phyloP scores from a whole-genome alignment of 2,113 vertebrate genomes.

The Trematocara unimaculatum region DNA sequence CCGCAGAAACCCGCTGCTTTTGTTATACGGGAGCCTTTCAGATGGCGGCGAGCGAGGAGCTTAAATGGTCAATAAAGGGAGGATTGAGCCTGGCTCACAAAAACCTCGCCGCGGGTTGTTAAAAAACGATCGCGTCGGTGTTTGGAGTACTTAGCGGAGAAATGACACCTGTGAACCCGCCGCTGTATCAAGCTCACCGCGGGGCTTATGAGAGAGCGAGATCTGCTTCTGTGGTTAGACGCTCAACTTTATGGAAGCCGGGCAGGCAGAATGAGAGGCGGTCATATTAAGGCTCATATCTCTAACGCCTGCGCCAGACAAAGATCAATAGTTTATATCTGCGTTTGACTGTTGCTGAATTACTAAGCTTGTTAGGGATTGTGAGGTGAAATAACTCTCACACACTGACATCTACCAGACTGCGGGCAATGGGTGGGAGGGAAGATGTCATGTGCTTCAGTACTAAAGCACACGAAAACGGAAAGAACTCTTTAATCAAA shows the following conservation, averaged over 20 bases:
- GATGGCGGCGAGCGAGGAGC: background rate
- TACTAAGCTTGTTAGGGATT: background rate
- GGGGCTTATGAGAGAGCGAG: background rate
- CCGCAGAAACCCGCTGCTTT: background rate
- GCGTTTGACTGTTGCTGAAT: background rate
- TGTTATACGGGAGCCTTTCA: background rate
- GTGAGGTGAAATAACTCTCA: background rate
- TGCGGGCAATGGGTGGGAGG: background rate
- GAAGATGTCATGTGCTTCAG: background rate
- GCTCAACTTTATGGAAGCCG: background rate
- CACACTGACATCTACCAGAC: background rate
- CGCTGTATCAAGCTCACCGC: background rate
- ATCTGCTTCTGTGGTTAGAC: background rate
- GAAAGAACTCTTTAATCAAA: background rate
- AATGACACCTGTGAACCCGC: conserved; percentile 18
- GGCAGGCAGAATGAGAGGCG: background rate
- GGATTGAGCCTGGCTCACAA: background rate
- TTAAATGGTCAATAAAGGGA: conserved; percentile 19
- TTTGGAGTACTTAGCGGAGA: conserved; percentile 1
- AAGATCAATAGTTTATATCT: conserved; percentile 14
- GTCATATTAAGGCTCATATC: background rate
- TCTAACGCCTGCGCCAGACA: background rate
- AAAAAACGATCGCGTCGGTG: background rate
- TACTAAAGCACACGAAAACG: background rate
- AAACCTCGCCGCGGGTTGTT: background rate